A percentile compares a stretch with the other conserved stretches of the same genome.
phyloP scores from a whole-genome alignment of 2,888 invertebrate genomes.

The Scaptomyza caliginosa region DNA sequence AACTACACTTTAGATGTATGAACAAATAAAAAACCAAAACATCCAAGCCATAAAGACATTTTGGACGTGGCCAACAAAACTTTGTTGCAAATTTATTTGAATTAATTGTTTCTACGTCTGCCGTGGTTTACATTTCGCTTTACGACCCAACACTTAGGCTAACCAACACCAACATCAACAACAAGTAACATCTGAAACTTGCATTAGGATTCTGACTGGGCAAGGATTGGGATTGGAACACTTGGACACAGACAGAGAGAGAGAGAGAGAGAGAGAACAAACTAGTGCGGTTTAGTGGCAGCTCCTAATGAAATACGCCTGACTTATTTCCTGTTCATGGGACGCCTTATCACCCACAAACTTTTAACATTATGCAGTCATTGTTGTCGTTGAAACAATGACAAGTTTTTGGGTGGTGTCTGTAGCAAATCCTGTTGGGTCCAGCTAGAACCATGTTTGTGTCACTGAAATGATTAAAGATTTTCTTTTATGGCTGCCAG shows the following conservation, averaged over 20 bases:
- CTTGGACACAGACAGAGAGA: not conserved
- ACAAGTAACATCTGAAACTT: constrained; percentile 20
- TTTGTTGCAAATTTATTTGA: constrained; percentile 73
- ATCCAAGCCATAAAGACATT: not conserved
- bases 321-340: constrained; percentile 67
- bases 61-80: constrained; percentile 31
- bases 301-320: constrained; percentile 71
- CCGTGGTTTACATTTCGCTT: constrained; percentile 65
- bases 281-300: constrained; percentile 50
- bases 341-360: constrained; percentile 47
- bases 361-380: constrained; percentile 60
- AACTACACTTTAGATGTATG: no score
- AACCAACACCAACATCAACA: constrained; percentile 10
- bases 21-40: no score
- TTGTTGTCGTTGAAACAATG: constrained; percentile 20
- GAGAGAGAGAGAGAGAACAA: not conserved
- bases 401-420: constrained; percentile 17
- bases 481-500: constrained; percentile 68
- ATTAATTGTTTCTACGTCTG: constrained; percentile 70
- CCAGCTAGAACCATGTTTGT: constrained; percentile 51
- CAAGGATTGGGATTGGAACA: constrained; percentile 5
- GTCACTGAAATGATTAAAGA: constrained; percentile 80
- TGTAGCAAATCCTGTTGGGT: constrained; percentile 4
- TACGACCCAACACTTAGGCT: constrained; percentile 47
- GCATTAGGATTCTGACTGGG: not conserved